phyloP scores from a whole-genome alignment of 2,797 vertebrate species.

The Pelochelys cantorii region DNA sequence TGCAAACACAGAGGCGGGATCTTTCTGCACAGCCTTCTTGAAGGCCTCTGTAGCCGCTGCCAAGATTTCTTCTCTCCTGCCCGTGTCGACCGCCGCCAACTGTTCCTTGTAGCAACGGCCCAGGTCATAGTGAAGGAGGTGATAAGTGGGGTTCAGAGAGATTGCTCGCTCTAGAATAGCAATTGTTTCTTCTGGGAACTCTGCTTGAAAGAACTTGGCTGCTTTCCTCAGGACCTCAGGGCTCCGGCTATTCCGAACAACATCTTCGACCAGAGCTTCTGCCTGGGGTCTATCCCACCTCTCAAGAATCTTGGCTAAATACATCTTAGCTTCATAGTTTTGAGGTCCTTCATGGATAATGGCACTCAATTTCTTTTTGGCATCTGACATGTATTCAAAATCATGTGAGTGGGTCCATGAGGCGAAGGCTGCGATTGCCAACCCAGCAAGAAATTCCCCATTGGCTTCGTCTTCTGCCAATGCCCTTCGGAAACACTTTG shows the following conservation, averaged over 20 bases:
- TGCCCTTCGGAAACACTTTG: constrained; percentile 72
- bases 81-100: fast-evolving
- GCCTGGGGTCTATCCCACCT: fast-evolving
- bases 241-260: neutral
- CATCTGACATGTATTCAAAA: fast-evolving
- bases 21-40: neutral
- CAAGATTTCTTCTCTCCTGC: neutral
- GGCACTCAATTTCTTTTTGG: neutral
- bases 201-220: fast-evolving
- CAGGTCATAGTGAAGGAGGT: neutral
- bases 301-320: neutral
- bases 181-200: fast-evolving
- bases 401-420: neutral
- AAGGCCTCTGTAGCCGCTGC: neutral
- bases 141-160: neutral
- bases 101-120: fast-evolving
- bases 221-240: neutral
- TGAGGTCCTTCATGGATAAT: neutral
- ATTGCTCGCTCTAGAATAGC: neutral
- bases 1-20: neutral
- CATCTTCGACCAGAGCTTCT: fast-evolving
- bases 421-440: constrained; percentile 63
- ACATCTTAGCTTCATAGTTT: neutral
- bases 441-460: constrained; percentile 64
- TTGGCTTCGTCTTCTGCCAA: constrained; percentile 60